Base-by-base conservation (phyloP, 2,113 vertebrate species). In the Delphinus delphis region DNA sequence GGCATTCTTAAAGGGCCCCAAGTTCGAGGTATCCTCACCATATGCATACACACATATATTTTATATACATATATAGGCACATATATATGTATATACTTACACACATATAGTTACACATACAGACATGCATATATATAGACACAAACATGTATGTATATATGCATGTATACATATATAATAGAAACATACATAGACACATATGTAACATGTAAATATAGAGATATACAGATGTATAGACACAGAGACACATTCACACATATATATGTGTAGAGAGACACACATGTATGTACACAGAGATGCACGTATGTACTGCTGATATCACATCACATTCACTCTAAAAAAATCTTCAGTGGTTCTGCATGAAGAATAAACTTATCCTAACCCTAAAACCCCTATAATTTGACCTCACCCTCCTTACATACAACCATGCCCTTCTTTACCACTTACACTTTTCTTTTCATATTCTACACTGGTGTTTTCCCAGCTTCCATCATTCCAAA, bases 211-310 rank as follows among this genome's bases (percentile, higher is more conserved):
- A 28, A 65, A n/a, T 53, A 77, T 5, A 60, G 25, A 58, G 28
- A 79, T 5, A n/a, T 2, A 25, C 3, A 2, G 14, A n/a, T 44
- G 14, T 20, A 38, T n/a, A 53, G 4, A 58, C 15, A 38, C 41
- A 47, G 41, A 89, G n/a, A 55, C 23, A 87, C 21, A 36, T 1
- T 21, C 2, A 36, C 2, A 36, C 26, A 63, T 50, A 83, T 50
- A 68, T 25, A 28, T 7, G 47, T 33, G 17, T n/a, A 95, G 38
- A 80, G 33, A 91, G 15, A 76, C 10, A 89, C 5, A 36, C 9
- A 14, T 1, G 15, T 47, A 25, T 9, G 8, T 13, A n/a, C 41
- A 44, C n/a, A 33, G 1, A 41, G 21, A 58, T 6, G 5, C 2
- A 31, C 26, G 4, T 6, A 36, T 7, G 18, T 6, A 44, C 28